Evolutionary conservation across 1,140 invertebrate species (phyloP).

Genomic region (Neotoxoptera formosana): DNA sequence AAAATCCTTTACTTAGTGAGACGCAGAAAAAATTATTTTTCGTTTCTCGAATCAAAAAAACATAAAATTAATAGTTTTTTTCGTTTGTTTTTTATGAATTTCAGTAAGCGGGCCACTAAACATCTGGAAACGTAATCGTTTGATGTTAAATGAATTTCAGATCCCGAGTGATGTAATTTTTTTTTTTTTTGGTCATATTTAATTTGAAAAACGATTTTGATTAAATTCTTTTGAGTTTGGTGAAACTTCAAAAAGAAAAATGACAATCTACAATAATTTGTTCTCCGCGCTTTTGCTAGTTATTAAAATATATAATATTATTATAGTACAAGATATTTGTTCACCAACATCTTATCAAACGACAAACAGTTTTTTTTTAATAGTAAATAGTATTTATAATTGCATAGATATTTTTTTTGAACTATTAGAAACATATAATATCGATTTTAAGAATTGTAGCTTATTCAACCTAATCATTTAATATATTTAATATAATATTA

Average conservation of each 20-base stretch:
- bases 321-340: background rate
- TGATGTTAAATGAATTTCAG: background rate
- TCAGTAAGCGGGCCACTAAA: background rate
- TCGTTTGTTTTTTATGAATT: background rate
- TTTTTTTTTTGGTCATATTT: background rate
- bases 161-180: background rate
- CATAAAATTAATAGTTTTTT: background rate
- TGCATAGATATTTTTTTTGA: background rate
- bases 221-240: background rate
- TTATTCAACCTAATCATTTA: background rate
- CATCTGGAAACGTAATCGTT: background rate
- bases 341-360: background rate
- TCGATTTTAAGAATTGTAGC: background rate
- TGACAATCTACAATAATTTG: background rate
- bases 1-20: background rate
- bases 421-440: background rate
- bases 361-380: background rate
- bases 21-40: background rate
- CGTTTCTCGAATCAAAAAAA: background rate
- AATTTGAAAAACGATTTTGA: background rate
- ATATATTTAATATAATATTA: background rate
- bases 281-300: background rate
- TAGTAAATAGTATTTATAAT: background rate
- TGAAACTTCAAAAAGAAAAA: background rate
- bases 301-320: background rate